These are phyloP conservation scores for Drosophila sp. DNA, from an alignment of 1,140 invertebrate genomes.

Conservation along the genomic window DNA sequence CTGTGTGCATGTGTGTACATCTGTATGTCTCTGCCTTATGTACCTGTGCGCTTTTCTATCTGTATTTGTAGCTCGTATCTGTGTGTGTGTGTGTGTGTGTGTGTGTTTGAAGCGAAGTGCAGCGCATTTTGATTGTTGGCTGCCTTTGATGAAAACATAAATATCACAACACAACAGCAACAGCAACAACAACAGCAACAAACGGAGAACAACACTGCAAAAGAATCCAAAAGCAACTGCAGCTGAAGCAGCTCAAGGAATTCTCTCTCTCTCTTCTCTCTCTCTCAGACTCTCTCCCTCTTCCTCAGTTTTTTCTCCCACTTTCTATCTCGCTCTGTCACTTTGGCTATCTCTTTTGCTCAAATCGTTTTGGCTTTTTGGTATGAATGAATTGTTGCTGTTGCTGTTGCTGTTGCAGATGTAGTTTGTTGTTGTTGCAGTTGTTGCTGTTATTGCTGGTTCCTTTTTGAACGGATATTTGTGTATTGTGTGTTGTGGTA, in stretches of 20 bases:
- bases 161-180: slow-evolving; percentile 62
- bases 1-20: slow-evolving; percentile 24
- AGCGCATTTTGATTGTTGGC: slow-evolving; percentile 80
- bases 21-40: slow-evolving; percentile 32
- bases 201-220: slow-evolving; percentile 15
- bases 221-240: slow-evolving; percentile 47
- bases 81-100: slow-evolving; percentile 31
- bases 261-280: slow-evolving; percentile 21
- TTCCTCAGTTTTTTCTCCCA: slow-evolving; percentile 7
- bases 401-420: slow-evolving; percentile 24
- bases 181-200: slow-evolving; percentile 19
- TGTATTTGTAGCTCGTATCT: slow-evolving; percentile 46
- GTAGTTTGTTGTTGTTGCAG: slow-evolving; percentile 27
- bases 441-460: slow-evolving; percentile 29
- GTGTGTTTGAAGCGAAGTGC: slow-evolving; percentile 61
- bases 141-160: slow-evolving; percentile 82
- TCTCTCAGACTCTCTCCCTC: slow-evolving; percentile 11
- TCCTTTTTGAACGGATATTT: slow-evolving; percentile 42
- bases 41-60: slow-evolving; percentile 47
- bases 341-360: slow-evolving; percentile 15
- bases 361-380: slow-evolving; percentile 48
- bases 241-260: slow-evolving; percentile 51
- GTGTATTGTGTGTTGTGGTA: slow-evolving; percentile 46
- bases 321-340: slow-evolving; percentile 4
- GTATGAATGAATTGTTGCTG: slow-evolving; percentile 71